phyloP scores from a whole-genome alignment of 2,797 vertebrate genomes.

The Potorous gilbertii region DNA sequence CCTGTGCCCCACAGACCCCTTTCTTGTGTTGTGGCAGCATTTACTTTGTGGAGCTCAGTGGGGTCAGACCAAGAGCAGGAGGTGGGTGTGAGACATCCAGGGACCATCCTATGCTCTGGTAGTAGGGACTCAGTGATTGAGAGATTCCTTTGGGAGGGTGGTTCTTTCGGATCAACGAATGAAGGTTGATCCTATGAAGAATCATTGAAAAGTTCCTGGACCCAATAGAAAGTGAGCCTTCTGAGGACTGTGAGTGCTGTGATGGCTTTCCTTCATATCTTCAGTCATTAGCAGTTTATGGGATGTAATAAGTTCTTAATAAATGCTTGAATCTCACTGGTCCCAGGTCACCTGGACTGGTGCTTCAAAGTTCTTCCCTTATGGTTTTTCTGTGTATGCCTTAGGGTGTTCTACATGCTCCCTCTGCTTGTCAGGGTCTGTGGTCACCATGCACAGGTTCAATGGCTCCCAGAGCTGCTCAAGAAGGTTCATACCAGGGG shows the following conservation, averaged over 20 bases:
- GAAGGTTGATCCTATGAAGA: constrained; percentile 2
- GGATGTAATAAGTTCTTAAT: not conserved
- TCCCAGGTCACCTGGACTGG: not conserved
- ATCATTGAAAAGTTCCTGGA: not conserved
- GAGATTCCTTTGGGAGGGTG: not conserved
- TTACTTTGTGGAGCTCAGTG: not conserved
- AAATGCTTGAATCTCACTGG: not conserved
- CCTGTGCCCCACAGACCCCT: not conserved
- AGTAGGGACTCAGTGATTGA: not conserved
- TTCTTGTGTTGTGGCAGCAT: not conserved
- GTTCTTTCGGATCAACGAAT: not conserved
- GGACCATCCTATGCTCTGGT: not conserved
- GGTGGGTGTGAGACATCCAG: not conserved
- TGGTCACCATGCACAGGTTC: not conserved
- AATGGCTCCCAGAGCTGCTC: not conserved
- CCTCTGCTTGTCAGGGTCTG: not conserved
- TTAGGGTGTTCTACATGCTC: not conserved
- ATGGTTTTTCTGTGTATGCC: not conserved
- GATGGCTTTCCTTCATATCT: not conserved
- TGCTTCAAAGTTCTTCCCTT: not conserved
- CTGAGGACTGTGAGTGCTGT: not conserved
- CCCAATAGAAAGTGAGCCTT: not conserved
- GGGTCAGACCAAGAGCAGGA: not conserved
- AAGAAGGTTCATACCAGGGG: not conserved
- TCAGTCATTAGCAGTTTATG: not conserved